A percentile compares a stretch with the other conserved stretches of the same genome.
Conservation (phyloP, 2,888 invertebrate species). For the Lucinisca nassula region DNA sequence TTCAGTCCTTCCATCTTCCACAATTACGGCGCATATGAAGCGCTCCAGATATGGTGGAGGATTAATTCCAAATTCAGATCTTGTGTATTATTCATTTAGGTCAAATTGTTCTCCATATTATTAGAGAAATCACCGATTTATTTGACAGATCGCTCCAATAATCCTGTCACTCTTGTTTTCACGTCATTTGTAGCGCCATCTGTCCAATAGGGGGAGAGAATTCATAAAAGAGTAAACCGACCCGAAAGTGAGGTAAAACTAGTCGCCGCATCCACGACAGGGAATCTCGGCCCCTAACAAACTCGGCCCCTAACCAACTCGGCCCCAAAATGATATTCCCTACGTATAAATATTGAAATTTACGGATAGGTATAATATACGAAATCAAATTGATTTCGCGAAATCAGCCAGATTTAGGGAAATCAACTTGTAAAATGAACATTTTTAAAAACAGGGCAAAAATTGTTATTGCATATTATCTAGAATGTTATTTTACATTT, state of each 20-base stretch:
- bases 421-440: no score
- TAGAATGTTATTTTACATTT: no score
- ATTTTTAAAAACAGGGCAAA: no score
- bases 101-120: conserved; percentile 14
- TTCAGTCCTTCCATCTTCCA: conserved; percentile 79
- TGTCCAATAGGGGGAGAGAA: not conserved
- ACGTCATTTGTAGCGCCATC: not conserved
- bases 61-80: not conserved
- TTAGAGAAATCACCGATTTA: not conserved
- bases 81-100: conserved; percentile 7
- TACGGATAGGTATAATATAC: no score
- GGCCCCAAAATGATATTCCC: no score
- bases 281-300: no score
- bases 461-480: no score
- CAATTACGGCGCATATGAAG: not conserved
- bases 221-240: not conserved
- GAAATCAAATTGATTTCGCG: no score
- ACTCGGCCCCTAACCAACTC: no score
- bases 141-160: conserved; percentile 10
- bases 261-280: no score
- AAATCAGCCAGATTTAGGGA: no score
- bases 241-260: not conserved
- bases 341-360: no score
- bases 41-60: not conserved
- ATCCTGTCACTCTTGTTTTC: not conserved